These are phyloP conservation scores for Aplocera efformata DNA, from an alignment of 2,888 invertebrate genomes.

Conservation along the genomic window DNA sequence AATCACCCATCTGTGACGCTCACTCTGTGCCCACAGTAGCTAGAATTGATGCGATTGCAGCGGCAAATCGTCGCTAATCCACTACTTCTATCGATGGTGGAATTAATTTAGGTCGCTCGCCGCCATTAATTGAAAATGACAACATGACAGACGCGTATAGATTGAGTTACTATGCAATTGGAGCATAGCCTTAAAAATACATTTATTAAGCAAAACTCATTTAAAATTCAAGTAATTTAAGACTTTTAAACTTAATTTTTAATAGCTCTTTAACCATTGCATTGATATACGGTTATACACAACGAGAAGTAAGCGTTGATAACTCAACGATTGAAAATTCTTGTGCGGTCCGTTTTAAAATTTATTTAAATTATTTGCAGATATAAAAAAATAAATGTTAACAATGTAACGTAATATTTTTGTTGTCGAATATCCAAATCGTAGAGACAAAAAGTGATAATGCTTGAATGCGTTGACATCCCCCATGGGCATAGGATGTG, in stretches of 20 bases:
- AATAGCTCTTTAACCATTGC: too few species aligned
- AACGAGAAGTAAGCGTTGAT: too few species aligned
- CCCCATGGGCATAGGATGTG: conserved; percentile 55
- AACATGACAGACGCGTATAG: conserved; percentile 50
- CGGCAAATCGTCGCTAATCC: conserved; percentile 73
- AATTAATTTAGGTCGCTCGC: conserved; percentile 69
- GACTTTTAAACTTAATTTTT: too few species aligned
- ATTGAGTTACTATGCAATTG: conserved; percentile 37
- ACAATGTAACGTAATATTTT: neutral
- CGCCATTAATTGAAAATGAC: conserved; percentile 65
- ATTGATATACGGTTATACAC: too few species aligned
- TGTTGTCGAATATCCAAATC: conserved; percentile 21
- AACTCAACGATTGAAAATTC: too few species aligned
- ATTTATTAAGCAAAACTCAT: neutral
- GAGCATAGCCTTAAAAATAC: too few species aligned
- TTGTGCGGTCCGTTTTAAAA: too few species aligned
- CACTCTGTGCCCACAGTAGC: conserved; percentile 46
- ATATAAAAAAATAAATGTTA: too few species aligned
- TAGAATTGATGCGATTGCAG: conserved; percentile 61
- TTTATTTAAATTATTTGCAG: too few species aligned
- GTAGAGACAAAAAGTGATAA: conserved; percentile 43
- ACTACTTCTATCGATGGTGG: conserved; percentile 63
- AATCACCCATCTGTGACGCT: conserved; percentile 23
- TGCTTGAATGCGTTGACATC: conserved; percentile 46
- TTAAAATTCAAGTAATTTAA: too few species aligned